Percentiles rank a stretch among this genome's conserved stretches.
These are phyloP conservation scores for Columbina picui DNA, from an alignment of 2,113 vertebrate species.

Conservation along the genomic window DNA sequence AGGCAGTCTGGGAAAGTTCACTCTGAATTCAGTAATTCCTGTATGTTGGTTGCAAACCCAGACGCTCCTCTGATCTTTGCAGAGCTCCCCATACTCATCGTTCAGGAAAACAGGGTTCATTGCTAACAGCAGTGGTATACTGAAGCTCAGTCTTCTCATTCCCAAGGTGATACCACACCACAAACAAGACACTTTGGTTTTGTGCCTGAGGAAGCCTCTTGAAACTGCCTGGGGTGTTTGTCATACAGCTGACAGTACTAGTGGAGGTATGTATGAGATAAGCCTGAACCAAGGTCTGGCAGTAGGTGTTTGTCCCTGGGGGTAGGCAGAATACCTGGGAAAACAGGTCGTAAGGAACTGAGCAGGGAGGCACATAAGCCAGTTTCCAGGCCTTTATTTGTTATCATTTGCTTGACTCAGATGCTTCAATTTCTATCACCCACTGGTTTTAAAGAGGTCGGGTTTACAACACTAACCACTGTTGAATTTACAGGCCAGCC, in stretches of 20 bases:
- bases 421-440: neutral
- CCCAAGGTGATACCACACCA: neutral
- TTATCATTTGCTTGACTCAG: neutral
- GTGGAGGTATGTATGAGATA: neutral
- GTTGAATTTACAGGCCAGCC: neutral
- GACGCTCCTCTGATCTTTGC: neutral
- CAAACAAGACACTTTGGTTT: neutral
- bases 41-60: neutral
- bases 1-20: neutral
- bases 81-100: neutral
- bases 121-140: neutral
- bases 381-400: neutral
- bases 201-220: neutral
- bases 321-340: neutral
- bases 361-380: neutral
- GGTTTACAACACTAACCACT: neutral
- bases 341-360: neutral
- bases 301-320: neutral
- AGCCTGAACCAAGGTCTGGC: neutral
- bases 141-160: neutral
- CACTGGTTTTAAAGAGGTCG: neutral
- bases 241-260: neutral
- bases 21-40: neutral
- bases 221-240: neutral
- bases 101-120: accelerated